phyloP scores from a whole-genome alignment of 1,140 invertebrate genomes.

The Maniola jurtina region DNA sequence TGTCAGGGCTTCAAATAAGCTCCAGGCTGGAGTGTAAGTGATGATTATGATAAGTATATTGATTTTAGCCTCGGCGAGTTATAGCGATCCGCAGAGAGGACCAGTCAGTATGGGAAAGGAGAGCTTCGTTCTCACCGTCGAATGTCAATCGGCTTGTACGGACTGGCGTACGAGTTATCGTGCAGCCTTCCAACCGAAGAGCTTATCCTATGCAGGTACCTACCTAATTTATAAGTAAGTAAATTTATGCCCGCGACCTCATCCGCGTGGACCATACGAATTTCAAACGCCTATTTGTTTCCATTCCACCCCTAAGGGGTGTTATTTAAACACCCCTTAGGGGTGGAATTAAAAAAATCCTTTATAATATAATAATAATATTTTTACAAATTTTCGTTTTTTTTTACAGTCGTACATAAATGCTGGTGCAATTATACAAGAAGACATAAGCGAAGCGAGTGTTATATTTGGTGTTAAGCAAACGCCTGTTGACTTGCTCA shows the following conservation, averaged over 20 bases:
- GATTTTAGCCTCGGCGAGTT: slow-evolving; percentile 78
- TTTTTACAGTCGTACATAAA: slow-evolving; percentile 88
- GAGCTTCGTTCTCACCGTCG: slow-evolving; percentile 94
- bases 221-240: not conserved
- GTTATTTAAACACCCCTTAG: too few species aligned
- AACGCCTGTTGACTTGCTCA: slow-evolving; percentile 94
- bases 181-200: slow-evolving; percentile 98
- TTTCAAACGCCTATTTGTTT: too few species aligned
- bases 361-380: too few species aligned
- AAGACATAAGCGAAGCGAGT: slow-evolving; percentile 97
- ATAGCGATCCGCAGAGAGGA: slow-evolving; percentile 95
- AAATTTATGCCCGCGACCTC: too few species aligned
- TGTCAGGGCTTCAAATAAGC: not conserved
- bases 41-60: too few species aligned
- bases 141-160: slow-evolving; percentile 94
- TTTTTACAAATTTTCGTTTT: not conserved
- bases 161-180: slow-evolving; percentile 95
- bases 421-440: slow-evolving; percentile 94
- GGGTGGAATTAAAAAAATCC: too few species aligned
- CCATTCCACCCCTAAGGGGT: too few species aligned
- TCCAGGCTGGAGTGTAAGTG: not conserved
- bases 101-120: slow-evolving; percentile 98
- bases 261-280: too few species aligned
- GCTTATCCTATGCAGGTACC: slow-evolving; percentile 96
- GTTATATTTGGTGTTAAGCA: slow-evolving; percentile 99